Conservation (phyloP, 2,888 invertebrate species). For the Acronicta alni region DNA sequence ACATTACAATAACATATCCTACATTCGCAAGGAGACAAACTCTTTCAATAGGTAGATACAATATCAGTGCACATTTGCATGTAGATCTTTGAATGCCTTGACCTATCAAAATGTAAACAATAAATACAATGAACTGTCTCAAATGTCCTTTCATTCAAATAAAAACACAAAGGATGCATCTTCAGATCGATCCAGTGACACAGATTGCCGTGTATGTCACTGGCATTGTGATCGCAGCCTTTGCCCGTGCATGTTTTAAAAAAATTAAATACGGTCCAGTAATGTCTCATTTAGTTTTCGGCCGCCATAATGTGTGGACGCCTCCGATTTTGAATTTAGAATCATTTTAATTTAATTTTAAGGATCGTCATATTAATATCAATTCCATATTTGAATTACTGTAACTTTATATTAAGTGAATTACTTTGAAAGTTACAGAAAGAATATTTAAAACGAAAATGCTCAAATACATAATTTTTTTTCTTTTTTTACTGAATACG, state of each 20-base stretch:
- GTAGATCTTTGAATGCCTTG: constrained; percentile 12
- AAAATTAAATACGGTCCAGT: constrained; percentile 75
- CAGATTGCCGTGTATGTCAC: constrained; percentile 73
- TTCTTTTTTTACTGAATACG: constrained; percentile 56
- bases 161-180: constrained; percentile 73
- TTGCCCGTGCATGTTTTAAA: constrained; percentile 63
- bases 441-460: constrained; percentile 42
- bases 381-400: constrained; percentile 3
- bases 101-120: constrained; percentile 38
- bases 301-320: constrained; percentile 70
- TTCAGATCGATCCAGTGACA: constrained; percentile 79
- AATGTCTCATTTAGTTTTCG: constrained; percentile 78
- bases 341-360: constrained; percentile 11
- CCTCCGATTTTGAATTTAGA: constrained; percentile 40
- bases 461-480: constrained; percentile 46
- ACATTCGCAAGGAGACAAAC: neutral
- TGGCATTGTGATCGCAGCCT: constrained; percentile 72
- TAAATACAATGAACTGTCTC: constrained; percentile 42
- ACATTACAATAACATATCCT: neutral
- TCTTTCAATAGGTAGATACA: neutral
- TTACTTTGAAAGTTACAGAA: constrained; percentile 16
- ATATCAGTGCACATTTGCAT: constrained; percentile 40
- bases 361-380: neutral
- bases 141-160: constrained; percentile 51
- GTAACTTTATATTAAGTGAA: constrained; percentile 11